Evolutionary conservation across 2,888 invertebrate genomes (phyloP).

Genomic region (Parascotia fuliginaria): DNA sequence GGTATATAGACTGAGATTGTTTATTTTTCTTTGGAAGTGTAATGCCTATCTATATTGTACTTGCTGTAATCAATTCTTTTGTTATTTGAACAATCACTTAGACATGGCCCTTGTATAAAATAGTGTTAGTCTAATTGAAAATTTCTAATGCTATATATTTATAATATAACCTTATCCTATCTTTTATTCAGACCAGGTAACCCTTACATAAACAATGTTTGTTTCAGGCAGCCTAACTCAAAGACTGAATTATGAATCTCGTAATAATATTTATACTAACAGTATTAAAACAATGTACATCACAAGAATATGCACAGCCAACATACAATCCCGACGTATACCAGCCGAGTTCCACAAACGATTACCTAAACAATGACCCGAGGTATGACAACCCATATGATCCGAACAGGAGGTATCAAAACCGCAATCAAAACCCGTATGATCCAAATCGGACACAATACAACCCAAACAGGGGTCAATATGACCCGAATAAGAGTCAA

Average conservation of each 20-base stretch:
- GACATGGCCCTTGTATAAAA: too few species aligned
- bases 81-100: too few species aligned
- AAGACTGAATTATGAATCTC: conserved; percentile 81
- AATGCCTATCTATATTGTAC: too few species aligned
- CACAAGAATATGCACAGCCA: conserved; percentile 71
- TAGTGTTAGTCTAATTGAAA: too few species aligned
- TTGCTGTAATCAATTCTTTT: too few species aligned
- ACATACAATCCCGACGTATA: conserved; percentile 68
- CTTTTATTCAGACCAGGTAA: too few species aligned
- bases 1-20: too few species aligned
- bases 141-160: too few species aligned
- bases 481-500: conserved; percentile 50
- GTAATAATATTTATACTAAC: conserved; percentile 53
- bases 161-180: too few species aligned
- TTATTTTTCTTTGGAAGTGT: too few species aligned
- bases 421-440: conserved; percentile 56
- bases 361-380: conserved; percentile 62
- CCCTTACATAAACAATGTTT: conserved; percentile 13
- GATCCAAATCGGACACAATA: conserved; percentile 52
- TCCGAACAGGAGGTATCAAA: conserved; percentile 59
- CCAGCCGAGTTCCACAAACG: conserved; percentile 69
- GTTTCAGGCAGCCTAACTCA: conserved; percentile 58
- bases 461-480: conserved; percentile 53
- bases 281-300: conserved; percentile 57
- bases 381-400: conserved; percentile 75